A percentile compares a stretch with the other conserved stretches of the same genome.
Evolutionary conservation across 2,113 vertebrate genomes (phyloP).

Genomic region (Scomber colias): DNA sequence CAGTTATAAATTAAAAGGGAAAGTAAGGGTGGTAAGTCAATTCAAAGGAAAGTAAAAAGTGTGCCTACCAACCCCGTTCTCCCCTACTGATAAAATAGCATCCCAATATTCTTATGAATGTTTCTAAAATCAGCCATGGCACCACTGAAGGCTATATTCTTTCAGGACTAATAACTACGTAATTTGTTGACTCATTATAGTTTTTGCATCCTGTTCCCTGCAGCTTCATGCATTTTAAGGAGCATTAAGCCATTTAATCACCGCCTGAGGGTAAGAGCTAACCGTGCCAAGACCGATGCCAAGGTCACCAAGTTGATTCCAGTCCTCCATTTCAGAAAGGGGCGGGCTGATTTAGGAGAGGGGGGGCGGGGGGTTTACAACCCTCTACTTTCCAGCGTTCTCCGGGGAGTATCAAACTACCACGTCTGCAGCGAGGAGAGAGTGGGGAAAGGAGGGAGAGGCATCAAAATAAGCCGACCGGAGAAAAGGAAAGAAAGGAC

Average conservation of each 20-base stretch:
- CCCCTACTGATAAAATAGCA: too few relatives aligned
- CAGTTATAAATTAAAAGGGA: too few relatives aligned
- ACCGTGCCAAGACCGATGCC: constrained; percentile 29
- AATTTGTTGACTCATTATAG: not conserved
- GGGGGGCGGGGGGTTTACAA: constrained; percentile 56
- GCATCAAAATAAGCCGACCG: constrained; percentile 54
- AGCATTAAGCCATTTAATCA: constrained; percentile 11
- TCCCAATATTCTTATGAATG: too few relatives aligned
- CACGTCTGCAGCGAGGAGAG: constrained; percentile 81
- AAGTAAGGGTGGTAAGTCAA: too few relatives aligned
- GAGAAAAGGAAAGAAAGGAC: constrained; percentile 27
- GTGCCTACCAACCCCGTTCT: too few relatives aligned
- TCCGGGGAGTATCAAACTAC: constrained; percentile 71
- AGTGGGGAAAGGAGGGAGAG: constrained; percentile 42
- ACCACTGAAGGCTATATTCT: too few relatives aligned
- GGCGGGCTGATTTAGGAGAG: constrained; percentile 67
- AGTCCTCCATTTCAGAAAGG: constrained; percentile 43
- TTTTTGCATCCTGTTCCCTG: not conserved
- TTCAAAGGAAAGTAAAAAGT: too few relatives aligned
- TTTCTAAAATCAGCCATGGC: too few relatives aligned
- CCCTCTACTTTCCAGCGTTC: constrained; percentile 61
- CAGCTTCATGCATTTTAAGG: constrained; percentile 1
- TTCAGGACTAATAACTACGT: too few relatives aligned
- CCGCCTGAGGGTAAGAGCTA: not conserved
- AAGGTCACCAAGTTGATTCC: constrained; percentile 72